Percentiles rank a stretch among this genome's conserved stretches.
These are phyloP conservation scores for Chlorops oryzae DNA, from an alignment of 1,140 invertebrate genomes.

Conservation along the genomic window DNA sequence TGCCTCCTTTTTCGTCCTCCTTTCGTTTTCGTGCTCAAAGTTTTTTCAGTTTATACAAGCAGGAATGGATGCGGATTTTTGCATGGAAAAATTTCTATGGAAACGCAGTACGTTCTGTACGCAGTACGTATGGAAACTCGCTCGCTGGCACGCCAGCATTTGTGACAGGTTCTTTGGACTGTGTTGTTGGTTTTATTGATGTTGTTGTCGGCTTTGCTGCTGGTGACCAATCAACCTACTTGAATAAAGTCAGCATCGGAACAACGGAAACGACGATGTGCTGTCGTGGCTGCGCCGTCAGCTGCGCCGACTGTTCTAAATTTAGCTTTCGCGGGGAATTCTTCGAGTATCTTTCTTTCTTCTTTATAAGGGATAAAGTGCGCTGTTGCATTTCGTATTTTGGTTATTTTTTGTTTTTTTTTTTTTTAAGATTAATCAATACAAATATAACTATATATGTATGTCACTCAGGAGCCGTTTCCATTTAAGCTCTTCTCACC, in stretches of 20 bases:
- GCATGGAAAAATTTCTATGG: too few relatives aligned
- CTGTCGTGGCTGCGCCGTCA: slow-evolving; percentile 21
- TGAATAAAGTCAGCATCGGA: slow-evolving; percentile 8
- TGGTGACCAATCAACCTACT: slow-evolving; percentile 45
- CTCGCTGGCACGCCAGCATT: too few relatives aligned
- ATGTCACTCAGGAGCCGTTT: too few relatives aligned
- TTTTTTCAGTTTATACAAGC: too few relatives aligned
- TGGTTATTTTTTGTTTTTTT: not conserved
- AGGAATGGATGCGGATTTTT: too few relatives aligned
- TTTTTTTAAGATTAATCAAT: not conserved
- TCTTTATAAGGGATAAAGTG: not conserved
- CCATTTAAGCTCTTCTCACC: too few relatives aligned
- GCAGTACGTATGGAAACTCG: too few relatives aligned
- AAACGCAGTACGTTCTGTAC: too few relatives aligned
- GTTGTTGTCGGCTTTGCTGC: slow-evolving; percentile 16
- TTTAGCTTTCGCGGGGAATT: slow-evolving; percentile 21
- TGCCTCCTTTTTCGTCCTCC: too few relatives aligned
- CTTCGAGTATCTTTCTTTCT: not conserved
- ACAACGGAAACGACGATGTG: slow-evolving; percentile 18
- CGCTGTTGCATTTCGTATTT: not conserved
- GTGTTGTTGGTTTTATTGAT: not conserved
- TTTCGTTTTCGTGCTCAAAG: too few relatives aligned
- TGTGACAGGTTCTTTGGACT: too few relatives aligned
- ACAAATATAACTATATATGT: too few relatives aligned
- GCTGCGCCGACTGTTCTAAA: slow-evolving; percentile 29